A percentile compares a stretch with the other conserved stretches of the same genome.
Evolutionary conservation across 64 coral and sea anemone genomes (phyloP).

Genomic region (Montipora efflorescens): DNA sequence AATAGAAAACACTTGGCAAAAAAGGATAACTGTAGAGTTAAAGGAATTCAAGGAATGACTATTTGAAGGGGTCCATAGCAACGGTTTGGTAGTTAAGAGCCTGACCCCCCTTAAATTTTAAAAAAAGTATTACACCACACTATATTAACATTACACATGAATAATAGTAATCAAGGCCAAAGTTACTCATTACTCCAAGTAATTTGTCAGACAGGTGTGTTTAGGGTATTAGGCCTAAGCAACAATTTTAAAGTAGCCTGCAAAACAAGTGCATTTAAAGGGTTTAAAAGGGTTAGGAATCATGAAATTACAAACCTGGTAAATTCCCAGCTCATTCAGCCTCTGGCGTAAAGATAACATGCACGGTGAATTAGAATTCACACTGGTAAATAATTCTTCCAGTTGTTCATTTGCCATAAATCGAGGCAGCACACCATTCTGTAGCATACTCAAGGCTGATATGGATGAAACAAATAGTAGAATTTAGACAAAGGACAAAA

Average conservation of each 20-base stretch:
- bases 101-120: too few relatives aligned
- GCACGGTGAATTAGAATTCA: constrained; percentile 19
- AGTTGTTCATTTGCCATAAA: constrained; percentile 44
- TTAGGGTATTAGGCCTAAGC: not conserved
- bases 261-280: too few relatives aligned
- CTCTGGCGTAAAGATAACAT: constrained; percentile 31
- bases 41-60: too few relatives aligned
- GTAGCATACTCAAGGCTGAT: constrained; percentile 47
- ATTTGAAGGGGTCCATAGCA: too few relatives aligned
- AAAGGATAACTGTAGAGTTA: too few relatives aligned
- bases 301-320: constrained; percentile 45
- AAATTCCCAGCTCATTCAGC: constrained; percentile 45
- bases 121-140: too few relatives aligned
- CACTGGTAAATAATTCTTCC: constrained; percentile 31
- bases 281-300: constrained; percentile 2
- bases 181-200: too few relatives aligned
- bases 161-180: too few relatives aligned
- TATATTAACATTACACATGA: too few relatives aligned
- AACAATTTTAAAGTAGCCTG: not conserved
- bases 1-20: too few relatives aligned
- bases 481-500: not conserved
- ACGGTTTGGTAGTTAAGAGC: too few relatives aligned
- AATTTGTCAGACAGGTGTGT: not conserved
- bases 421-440: constrained; percentile 54
- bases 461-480: too few relatives aligned